Conservation (phyloP, 2,888 invertebrate species). For the Chrysolina americana region DNA sequence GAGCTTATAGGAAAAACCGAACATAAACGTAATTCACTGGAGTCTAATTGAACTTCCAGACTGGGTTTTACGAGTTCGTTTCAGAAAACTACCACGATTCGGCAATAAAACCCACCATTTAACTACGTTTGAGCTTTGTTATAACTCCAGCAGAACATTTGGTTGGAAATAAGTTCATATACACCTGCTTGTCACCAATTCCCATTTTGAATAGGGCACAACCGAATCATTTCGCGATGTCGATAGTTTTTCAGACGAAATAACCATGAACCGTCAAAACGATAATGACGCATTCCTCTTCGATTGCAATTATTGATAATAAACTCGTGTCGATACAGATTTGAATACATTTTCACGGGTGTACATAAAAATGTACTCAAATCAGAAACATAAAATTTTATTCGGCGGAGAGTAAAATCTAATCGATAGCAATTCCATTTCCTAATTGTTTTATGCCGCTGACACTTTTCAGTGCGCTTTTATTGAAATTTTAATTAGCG, state of each 20-base stretch:
- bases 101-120: neutral
- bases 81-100: neutral
- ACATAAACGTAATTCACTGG: too few species aligned
- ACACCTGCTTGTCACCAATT: neutral
- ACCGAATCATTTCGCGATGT: neutral
- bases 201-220: neutral
- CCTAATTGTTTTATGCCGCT: neutral
- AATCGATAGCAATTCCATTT: slow-evolving; percentile 9
- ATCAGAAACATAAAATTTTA: slow-evolving; percentile 3
- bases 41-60: neutral
- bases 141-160: neutral
- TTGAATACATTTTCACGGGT: neutral
- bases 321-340: neutral
- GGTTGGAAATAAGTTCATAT: neutral
- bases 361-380: slow-evolving; percentile 6
- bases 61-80: neutral
- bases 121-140: neutral
- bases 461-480: slow-evolving; percentile 4
- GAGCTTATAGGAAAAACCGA: too few species aligned
- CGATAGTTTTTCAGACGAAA: too few species aligned
- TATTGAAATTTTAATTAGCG: neutral
- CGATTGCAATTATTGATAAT: neutral
- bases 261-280: neutral
- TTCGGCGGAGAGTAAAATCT: neutral
- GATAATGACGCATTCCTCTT: neutral